Conservation (phyloP, 2,113 vertebrate genomes). For the Tupaia chinensis region DNA sequence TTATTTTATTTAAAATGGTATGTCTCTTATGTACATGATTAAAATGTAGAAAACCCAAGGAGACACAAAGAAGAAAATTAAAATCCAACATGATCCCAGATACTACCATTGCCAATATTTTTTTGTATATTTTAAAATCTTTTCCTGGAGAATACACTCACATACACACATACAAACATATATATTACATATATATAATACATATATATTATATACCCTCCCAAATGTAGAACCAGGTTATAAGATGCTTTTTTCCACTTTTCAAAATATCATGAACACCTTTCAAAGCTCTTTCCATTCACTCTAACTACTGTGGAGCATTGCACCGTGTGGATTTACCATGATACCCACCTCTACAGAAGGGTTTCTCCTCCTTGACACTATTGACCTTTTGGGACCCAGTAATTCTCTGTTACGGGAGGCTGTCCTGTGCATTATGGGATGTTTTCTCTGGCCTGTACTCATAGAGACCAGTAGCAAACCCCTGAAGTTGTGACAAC, state of each 20-base stretch:
- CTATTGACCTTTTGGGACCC: not conserved
- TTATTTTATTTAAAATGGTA: not conserved
- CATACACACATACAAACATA: no score
- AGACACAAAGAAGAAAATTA: not conserved
- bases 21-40: not conserved
- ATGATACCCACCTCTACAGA: not conserved
- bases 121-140: not conserved
- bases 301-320: not conserved
- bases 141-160: not conserved
- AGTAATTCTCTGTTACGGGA: not conserved
- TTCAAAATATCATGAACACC: no score
- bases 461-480: not conserved
- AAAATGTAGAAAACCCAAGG: not conserved
- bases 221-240: not conserved
- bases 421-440: not conserved
- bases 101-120: not conserved
- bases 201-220: not conserved
- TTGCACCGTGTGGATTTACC: not conserved
- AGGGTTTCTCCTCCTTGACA: not conserved
- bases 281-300: not conserved
- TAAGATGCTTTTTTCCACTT: not conserved
- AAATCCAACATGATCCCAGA: constrained; percentile 21
- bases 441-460: not conserved
- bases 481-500: not conserved
- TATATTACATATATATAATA: no score